phyloP scores from a whole-genome alignment of 2,113 vertebrate genomes.

The Glaucomys volans region DNA sequence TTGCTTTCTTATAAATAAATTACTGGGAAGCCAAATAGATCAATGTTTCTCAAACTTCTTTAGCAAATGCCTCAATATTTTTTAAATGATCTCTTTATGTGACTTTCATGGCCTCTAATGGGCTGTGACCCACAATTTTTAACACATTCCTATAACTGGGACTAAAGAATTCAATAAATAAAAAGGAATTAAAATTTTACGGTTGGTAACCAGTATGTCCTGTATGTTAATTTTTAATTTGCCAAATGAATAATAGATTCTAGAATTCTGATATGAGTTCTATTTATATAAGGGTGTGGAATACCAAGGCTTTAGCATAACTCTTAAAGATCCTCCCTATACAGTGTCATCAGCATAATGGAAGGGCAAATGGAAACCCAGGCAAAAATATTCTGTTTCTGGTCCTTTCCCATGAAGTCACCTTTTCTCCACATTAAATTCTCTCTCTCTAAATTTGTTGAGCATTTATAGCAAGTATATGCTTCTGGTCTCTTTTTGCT shows the following conservation, averaged over 20 bases:
- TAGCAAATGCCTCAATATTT: not conserved
- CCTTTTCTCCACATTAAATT: not conserved
- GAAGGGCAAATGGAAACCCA: not conserved
- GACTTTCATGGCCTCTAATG: constrained; percentile 23
- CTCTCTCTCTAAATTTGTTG: not conserved
- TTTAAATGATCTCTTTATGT: not conserved
- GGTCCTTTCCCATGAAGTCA: not conserved
- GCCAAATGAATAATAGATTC: not conserved
- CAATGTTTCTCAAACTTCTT: not conserved
- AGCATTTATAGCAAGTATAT: not conserved
- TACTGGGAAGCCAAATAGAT: constrained; percentile 1
- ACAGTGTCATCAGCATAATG: not conserved
- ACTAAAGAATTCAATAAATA: not conserved
- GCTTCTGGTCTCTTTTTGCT: not conserved
- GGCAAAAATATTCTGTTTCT: not conserved
- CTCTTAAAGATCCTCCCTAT: not conserved
- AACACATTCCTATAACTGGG: not conserved
- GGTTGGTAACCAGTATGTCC: constrained; percentile 1
- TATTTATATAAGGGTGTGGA: not conserved
- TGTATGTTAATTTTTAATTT: constrained; percentile 21
- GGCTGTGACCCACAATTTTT: not conserved
- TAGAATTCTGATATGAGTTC: not conserved
- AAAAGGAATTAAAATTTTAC: constrained; percentile 18
- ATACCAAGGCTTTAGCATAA: not conserved
- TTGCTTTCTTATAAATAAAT: not conserved